Conservation (phyloP, 2,113 vertebrate genomes). For the Pedionomus torquatus region DNA sequence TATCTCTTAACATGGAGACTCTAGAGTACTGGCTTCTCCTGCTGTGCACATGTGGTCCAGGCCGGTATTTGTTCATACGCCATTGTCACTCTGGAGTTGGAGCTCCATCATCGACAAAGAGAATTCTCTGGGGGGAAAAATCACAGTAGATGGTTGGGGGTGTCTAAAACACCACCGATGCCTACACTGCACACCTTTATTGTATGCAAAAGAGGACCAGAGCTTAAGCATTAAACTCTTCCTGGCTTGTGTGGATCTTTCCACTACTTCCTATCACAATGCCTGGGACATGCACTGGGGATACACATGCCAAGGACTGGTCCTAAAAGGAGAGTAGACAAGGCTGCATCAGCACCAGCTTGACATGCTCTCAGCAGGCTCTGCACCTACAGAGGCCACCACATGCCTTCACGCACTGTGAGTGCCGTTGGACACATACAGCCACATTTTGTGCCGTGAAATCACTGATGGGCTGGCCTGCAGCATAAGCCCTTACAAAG, state of each 20-base stretch:
- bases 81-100: neutral
- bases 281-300: neutral
- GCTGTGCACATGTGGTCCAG: neutral
- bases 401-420: neutral
- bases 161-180: neutral
- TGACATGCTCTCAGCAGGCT: neutral
- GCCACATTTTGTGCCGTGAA: neutral
- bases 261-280: neutral
- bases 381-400: neutral
- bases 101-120: neutral
- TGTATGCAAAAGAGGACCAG: neutral
- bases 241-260: neutral
- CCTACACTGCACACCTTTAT: neutral
- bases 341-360: neutral
- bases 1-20: neutral
- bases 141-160: neutral
- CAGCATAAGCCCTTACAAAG: neutral
- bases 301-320: neutral
- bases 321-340: neutral
- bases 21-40: neutral
- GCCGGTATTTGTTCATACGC: neutral
- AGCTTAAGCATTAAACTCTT: neutral
- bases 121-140: neutral
- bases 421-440: fast-evolving
- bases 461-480: neutral